Percentiles rank a stretch among this genome's conserved stretches.
phyloP scores from a whole-genome alignment of 64 coral and sea anemone species.

The Stichodactyla helianthus region DNA sequence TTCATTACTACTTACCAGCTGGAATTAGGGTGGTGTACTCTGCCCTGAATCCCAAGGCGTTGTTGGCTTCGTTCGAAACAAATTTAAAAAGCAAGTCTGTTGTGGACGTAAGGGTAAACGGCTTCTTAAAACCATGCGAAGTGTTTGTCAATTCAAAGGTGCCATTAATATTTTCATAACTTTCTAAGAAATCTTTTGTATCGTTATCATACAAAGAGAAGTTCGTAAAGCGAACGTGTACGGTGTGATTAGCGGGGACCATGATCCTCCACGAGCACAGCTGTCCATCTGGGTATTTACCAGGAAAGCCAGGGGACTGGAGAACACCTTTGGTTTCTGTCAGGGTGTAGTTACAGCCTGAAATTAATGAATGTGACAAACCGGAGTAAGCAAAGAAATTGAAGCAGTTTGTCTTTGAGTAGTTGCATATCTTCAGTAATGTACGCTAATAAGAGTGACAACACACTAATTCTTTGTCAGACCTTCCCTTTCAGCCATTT shows the following conservation, averaged over 20 bases:
- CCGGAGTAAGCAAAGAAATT: too few species aligned
- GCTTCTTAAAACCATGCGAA: not conserved
- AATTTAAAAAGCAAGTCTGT: slow-evolving; percentile 23
- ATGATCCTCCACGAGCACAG: slow-evolving; percentile 54
- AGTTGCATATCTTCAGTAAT: too few species aligned
- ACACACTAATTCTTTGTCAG: too few species aligned
- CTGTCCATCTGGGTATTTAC: slow-evolving; percentile 55
- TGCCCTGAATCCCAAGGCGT: not conserved
- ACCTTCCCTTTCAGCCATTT: too few species aligned
- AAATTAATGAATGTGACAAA: not conserved
- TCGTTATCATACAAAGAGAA: not conserved
- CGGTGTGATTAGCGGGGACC: not conserved
- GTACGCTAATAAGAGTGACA: too few species aligned
- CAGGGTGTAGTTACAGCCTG: slow-evolving; percentile 68
- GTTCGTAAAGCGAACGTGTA: slow-evolving; percentile 43
- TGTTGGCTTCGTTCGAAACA: not conserved
- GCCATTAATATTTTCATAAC: not conserved
- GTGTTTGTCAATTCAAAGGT: not conserved
- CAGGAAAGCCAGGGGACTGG: slow-evolving; percentile 48
- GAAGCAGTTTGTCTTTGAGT: too few species aligned
- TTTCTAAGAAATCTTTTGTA: not conserved
- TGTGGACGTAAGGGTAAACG: slow-evolving; percentile 12
- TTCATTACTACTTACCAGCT: not conserved
- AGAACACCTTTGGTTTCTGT: slow-evolving; percentile 30
- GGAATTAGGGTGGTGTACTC: not conserved